A percentile compares a stretch with the other conserved stretches of the same genome.
Evolutionary conservation across 2,888 invertebrate genomes (phyloP).

Genomic region (Drosophila kuntzei): DNA sequence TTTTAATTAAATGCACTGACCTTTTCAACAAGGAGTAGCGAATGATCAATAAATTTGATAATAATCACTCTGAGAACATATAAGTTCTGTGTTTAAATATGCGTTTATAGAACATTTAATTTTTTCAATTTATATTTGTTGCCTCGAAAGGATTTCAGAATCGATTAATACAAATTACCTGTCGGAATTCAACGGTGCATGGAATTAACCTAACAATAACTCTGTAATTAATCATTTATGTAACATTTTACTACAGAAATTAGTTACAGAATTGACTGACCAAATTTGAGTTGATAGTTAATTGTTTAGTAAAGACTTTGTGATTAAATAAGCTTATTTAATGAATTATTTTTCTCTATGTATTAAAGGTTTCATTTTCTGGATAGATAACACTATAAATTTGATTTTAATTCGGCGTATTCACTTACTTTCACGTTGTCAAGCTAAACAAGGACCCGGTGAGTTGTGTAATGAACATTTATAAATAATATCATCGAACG

Average conservation of each 20-base stretch:
- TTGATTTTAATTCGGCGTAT: not conserved
- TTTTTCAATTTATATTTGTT: not conserved
- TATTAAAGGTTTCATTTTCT: too few species aligned
- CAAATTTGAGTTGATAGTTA: not conserved
- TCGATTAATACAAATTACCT: constrained; percentile 14
- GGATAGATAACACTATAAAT: too few species aligned
- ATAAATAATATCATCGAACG: constrained; percentile 16
- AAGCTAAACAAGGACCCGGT: not conserved
- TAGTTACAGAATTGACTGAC: not conserved
- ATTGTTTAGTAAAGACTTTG: not conserved
- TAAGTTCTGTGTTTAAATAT: not conserved
- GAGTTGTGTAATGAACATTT: constrained; percentile 6
- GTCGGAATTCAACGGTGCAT: constrained; percentile 3
- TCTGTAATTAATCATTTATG: constrained; percentile 11
- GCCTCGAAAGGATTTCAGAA: not conserved
- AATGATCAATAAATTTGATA: constrained; percentile 3
- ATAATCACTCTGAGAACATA: not conserved
- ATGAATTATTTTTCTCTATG: not conserved
- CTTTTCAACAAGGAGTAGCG: not conserved
- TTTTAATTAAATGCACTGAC: constrained; percentile 57
- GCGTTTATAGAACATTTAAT: not conserved
- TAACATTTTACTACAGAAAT: constrained; percentile 2
- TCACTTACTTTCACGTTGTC: not conserved
- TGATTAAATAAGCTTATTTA: not conserved
- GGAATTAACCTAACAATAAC: constrained; percentile 13